Evolutionary conservation across 2,888 invertebrate genomes (phyloP), one percentile per base, ranked within the genome.

Genomic region (Leptothorax acervorum): DNA sequence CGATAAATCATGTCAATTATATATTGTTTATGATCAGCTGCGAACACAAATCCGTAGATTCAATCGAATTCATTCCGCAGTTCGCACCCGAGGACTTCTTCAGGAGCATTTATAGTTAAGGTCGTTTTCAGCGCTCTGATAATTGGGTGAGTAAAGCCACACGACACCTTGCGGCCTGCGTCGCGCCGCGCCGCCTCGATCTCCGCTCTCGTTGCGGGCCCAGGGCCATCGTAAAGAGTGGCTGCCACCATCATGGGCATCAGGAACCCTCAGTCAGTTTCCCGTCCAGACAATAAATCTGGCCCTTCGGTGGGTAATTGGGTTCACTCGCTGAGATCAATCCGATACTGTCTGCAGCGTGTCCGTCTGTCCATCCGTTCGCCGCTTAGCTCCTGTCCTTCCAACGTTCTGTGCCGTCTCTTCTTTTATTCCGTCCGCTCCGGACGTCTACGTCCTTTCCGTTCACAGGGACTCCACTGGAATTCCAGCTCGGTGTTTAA

Each of bases 291-390:
- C 94, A 94, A 95, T 95, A 95, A 95, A 95, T 95, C 95, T 94
- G 93, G 92, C 88, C 93, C 92, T 93, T 93, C 92, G 90, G 91
- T 92, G 91, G 94, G 94, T 95, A 95, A 95, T 95, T 95, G 95
- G 95, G 94, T 95, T 95, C 94, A 95, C 94, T 93, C 94, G 93
- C 92, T 92, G 92, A 94, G 95, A 95, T 95, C 95, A 92, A 93
- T 94, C 94, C 94, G 95, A 95, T 95, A 95, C 94, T 95, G 95
- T 95, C 94, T 93, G 91, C 93, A 92, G 90, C 93, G 92, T 93
- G 94, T 94, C 93, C 92, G 93, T 94, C 94, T 90, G 91, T 94
- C 93, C 91, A 90, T 92, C 92, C 92, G 88, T 91, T 89, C 91
- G 87, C 91, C 90, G 90, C 91, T 90, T 86, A 84, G 75, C 76